Percentiles rank a stretch among this genome's conserved stretches.
Conservation (phyloP, 2,888 invertebrate species). For the Idaea dimidiata region DNA sequence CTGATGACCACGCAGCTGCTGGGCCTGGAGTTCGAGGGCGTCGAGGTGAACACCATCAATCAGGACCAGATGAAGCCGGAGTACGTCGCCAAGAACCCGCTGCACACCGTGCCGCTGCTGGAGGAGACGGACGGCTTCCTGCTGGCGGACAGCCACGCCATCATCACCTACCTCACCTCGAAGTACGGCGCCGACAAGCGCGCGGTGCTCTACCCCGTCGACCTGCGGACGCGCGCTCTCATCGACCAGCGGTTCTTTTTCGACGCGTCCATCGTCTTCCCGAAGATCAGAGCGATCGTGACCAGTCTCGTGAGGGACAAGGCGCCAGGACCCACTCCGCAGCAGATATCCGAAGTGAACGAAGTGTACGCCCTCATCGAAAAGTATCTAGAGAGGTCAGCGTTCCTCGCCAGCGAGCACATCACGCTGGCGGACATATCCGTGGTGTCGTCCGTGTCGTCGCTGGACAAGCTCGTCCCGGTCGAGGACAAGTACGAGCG, state of each 20-base stretch:
- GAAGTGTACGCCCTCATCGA: slow-evolving; percentile 44
- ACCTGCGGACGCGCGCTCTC: slow-evolving; percentile 36
- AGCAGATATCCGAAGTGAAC: slow-evolving; percentile 29
- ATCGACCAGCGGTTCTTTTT: slow-evolving; percentile 44
- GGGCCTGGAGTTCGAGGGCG: slow-evolving; percentile 34
- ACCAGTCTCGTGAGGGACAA: slow-evolving; percentile 21
- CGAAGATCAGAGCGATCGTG: slow-evolving; percentile 23
- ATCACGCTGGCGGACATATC: slow-evolving; percentile 50
- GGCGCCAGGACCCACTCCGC: slow-evolving; percentile 21
- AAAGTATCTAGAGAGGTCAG: slow-evolving; percentile 39
- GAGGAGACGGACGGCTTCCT: slow-evolving; percentile 50
- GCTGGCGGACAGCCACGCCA: slow-evolving; percentile 48
- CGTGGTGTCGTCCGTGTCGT: slow-evolving; percentile 37
- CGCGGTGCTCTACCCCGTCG: slow-evolving; percentile 41
- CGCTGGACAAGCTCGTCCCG: slow-evolving; percentile 36
- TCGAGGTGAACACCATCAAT: slow-evolving; percentile 29
- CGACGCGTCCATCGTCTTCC: slow-evolving; percentile 39
- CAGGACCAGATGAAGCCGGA: slow-evolving; percentile 39
- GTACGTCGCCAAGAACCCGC: slow-evolving; percentile 44
- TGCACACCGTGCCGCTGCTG: slow-evolving; percentile 43
- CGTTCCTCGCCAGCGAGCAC: slow-evolving; percentile 37
- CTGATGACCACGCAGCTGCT: slow-evolving; percentile 42
- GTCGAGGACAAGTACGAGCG: slow-evolving; percentile 37
- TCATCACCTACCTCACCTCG: slow-evolving; percentile 46
- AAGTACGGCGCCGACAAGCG: slow-evolving; percentile 47